These are phyloP conservation scores for Drosophila cognata DNA, from an alignment of 2,888 invertebrate species.

Conservation along the genomic window DNA sequence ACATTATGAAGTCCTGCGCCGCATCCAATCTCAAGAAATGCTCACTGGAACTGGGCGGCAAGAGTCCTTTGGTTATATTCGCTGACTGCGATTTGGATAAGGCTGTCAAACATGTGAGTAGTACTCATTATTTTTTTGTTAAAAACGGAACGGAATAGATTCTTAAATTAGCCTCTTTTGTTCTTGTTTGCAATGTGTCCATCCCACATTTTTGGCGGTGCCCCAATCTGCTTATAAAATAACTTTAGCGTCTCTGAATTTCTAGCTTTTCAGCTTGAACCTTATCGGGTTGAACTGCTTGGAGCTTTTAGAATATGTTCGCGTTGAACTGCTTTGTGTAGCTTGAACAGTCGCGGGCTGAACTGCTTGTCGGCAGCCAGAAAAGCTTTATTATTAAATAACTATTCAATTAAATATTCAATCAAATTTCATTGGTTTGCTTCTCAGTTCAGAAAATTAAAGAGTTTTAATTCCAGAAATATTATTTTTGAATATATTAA, in stretches of 20 bases:
- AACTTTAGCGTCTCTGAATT: not conserved
- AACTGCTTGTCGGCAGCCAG: not conserved
- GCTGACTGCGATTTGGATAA: conserved; percentile 97
- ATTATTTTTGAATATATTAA: not conserved
- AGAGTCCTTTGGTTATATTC: conserved; percentile 97
- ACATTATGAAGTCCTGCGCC: conserved; percentile 96
- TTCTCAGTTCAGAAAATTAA: not conserved
- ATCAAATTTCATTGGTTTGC: not conserved
- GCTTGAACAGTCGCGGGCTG: not conserved
- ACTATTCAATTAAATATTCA: not conserved
- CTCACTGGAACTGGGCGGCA: conserved; percentile 97
- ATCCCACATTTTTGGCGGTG: not conserved
- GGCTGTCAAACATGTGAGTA: conserved; percentile 93
- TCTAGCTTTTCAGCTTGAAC: not conserved
- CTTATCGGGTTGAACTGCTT: not conserved
- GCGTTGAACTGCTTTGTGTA: not conserved
- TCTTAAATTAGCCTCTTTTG: not conserved
- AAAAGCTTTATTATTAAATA: not conserved
- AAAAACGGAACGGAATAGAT: not conserved
- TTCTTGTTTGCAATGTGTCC: not conserved
- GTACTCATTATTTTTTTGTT: not conserved
- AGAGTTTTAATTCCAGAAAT: not conserved
- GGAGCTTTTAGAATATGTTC: not conserved
- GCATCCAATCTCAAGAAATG: conserved; percentile 97
- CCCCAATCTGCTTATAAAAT: not conserved